Evolutionary conservation across 2,888 invertebrate species (phyloP), one percentile per base, ranked within the genome.

Genomic region (Sarcophaga carnaria): DNA sequence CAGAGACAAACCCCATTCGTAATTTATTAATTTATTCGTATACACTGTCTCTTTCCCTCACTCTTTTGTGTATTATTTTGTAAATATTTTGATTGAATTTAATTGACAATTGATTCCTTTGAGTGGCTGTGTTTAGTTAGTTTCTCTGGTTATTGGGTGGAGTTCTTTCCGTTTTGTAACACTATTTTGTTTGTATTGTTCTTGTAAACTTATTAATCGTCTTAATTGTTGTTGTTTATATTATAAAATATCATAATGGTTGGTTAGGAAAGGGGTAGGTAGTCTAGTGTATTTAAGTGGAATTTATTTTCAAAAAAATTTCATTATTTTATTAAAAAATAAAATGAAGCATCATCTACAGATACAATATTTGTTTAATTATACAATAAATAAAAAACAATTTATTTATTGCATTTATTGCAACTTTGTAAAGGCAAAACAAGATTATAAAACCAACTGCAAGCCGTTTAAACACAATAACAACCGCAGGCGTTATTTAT

Each of bases 41-140:
- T 37, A 5, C 22, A 69, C 11, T 69, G 47, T 69, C 47, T 17
- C 22, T 11, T 1, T 14, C 22, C 14, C 10, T 8, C 10, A n/a
- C 11, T 67, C 10, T 45, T n/a, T 22, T 12, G 12, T 27, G n/a
- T 64, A 14, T 27, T 27, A 5, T 49, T 47, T 75, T 20, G 54
- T 45, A 60, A 74, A 27, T 67, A 60, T 64, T 81, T 76, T 67
- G 76, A 76, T 76, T 76, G 67, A 75, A 81, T 81, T 80, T 75
- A 80, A 80, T 77, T 82, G 76, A 45, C 71, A 64, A 60, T 77
- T 77, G 71, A 82, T 69, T 81, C 67, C 37, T 25, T 66, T 62
- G 70, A 83, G 71, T 78, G 49, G 60, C 37, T 37, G 37, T 37
- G 37, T 37, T 37, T 37, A 37, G 37, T 37, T 37, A 37, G 37